These are phyloP conservation scores for Heliornis fulica DNA, from an alignment of 2,113 vertebrate species.

Conservation along the genomic window DNA sequence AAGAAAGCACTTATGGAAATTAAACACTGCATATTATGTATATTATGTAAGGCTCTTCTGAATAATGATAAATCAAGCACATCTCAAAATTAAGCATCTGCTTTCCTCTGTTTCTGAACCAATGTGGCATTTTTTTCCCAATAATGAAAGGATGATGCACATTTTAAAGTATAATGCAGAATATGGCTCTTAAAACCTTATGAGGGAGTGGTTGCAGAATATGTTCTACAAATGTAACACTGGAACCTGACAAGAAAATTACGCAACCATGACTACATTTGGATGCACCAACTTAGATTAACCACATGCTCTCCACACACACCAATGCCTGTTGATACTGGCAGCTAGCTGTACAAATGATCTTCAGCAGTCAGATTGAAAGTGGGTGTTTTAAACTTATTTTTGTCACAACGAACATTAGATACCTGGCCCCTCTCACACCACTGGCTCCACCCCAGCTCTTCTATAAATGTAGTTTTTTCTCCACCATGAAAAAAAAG, in stretches of 20 bases:
- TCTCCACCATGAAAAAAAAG: not conserved
- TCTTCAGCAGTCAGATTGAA: constrained; percentile 38
- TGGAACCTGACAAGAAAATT: constrained; percentile 51
- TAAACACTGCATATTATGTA: not conserved
- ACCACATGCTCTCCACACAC: not conserved
- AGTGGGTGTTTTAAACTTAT: constrained; percentile 3
- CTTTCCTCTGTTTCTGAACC: not conserved
- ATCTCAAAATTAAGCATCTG: constrained; percentile 43
- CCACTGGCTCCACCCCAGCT: not conserved
- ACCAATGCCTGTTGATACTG: constrained; percentile 9
- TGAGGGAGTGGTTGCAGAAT: constrained; percentile 14
- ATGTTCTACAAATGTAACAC: constrained; percentile 46
- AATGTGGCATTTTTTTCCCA: not conserved
- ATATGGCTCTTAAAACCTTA: not conserved
- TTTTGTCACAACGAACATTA: constrained; percentile 10
- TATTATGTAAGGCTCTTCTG: not conserved
- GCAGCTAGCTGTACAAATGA: not conserved
- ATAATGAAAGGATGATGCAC: constrained; percentile 26
- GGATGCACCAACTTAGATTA: not conserved
- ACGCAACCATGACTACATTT: constrained; percentile 14
- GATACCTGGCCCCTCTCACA: not conserved
- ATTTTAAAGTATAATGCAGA: constrained; percentile 48
- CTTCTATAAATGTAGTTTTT: not conserved
- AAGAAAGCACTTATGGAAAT: not conserved
- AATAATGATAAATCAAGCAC: not conserved